phyloP scores from a whole-genome alignment of 2,113 vertebrate species.

The Pangasianodon hypophthalmus region DNA sequence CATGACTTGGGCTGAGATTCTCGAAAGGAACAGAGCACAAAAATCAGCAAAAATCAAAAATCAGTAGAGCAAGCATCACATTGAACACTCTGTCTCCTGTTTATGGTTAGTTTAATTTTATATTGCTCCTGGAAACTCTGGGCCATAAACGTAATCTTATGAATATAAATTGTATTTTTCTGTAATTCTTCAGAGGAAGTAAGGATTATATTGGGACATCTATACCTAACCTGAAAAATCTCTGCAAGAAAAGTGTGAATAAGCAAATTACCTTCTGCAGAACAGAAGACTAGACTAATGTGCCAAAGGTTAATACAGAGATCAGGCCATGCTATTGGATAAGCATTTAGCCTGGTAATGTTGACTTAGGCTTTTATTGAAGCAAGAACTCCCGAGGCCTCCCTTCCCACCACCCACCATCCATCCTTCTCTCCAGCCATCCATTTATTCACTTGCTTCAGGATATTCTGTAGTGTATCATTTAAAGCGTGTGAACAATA shows the following conservation, averaged over 20 bases:
- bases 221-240: background rate
- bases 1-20: background rate
- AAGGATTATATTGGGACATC: background rate
- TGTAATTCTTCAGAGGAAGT: background rate
- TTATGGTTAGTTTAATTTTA: background rate
- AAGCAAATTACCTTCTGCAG: background rate
- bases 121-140: background rate
- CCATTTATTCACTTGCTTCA: slow-evolving; percentile 33
- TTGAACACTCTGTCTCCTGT: background rate
- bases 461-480: slow-evolving; percentile 46
- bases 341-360: slow-evolving; percentile 12
- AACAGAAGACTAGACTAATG: background rate
- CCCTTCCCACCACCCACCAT: background rate
- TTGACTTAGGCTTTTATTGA: slow-evolving; percentile 42
- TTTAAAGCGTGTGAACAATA: slow-evolving; percentile 36
- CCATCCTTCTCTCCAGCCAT: slow-evolving; percentile 29
- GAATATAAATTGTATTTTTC: background rate
- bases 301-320: slow-evolving; percentile 34
- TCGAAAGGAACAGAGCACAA: background rate
- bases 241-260: background rate
- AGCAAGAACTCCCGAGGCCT: slow-evolving; percentile 41
- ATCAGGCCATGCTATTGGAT: background rate
- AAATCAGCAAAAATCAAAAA: background rate
- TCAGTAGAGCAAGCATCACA: background rate
- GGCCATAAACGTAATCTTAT: background rate